Base-by-base conservation (phyloP, 92 coral and sea anemone genomes). In the Pocillopora meandrina region DNA sequence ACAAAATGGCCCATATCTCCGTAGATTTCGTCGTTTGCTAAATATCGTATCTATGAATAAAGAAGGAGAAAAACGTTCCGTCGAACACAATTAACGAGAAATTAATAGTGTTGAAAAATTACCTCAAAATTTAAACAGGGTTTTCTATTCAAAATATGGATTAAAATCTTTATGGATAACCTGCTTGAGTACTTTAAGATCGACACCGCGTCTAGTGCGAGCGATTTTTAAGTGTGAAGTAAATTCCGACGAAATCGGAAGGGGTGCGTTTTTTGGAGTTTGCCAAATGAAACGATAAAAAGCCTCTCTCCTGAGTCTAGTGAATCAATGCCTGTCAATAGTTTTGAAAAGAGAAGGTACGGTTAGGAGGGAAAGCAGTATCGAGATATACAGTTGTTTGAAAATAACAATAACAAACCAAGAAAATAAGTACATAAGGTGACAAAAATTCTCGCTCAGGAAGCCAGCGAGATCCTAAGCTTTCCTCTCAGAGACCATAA, bases 241-340 rank as follows among this genome's bases (percentile, higher is more conserved):
- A 83, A 63, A 83, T 83, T 73, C 86, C 86, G 56, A 83, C 74
- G 61, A 83, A 73, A 57, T 10, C 73, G 86, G 73, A 13, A 19
- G 86, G 64, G 74, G 63, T 74, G 79, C 33, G 61, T 61, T 61
- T 62, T 56, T 42, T 69, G 65, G 42, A 82, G 78, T 73, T 33
- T 73, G 9, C 9, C 61, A 42, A 82, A 61, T 31, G 21, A 55
- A 61, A 20, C n/a, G 17, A 21, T 61, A 49, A 23, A 73, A 10
- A 19, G 31, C 66, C 73, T 67, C 8, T 72, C 65, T 42, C 12
- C 63, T 62, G 52, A 7, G 52, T 42, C 52, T 2, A 3, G 52
- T 42, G 52, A 42, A 42, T 42, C 52, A 42, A 42, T 42, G 60
- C 64, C 11, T 12, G 66, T 5, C 35, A 19, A 10, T 23, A 60